Evolutionary conservation across 2,113 vertebrate genomes (phyloP).

Genomic region (Halcyon senegalensis): DNA sequence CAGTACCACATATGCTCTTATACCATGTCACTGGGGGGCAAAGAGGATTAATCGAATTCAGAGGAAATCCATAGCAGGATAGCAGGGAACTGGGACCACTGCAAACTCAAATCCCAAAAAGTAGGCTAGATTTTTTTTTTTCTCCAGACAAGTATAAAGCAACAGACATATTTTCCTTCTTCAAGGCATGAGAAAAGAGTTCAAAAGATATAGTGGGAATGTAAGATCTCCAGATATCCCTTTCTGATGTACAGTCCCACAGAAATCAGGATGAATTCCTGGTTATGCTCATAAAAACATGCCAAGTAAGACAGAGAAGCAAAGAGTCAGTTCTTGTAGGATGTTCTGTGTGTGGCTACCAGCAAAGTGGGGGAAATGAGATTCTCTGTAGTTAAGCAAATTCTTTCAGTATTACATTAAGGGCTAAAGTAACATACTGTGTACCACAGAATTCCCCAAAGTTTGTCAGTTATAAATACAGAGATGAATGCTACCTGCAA

Average conservation of each 20-base stretch:
- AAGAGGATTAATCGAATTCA: neutral
- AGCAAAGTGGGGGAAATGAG: neutral
- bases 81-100: neutral
- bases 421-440: neutral
- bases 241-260: neutral
- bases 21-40: neutral
- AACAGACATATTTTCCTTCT: neutral
- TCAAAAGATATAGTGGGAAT: neutral
- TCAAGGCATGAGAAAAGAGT: neutral
- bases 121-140: neutral
- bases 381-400: neutral
- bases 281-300: accelerated
- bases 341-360: neutral
- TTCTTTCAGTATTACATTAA: neutral
- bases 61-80: neutral
- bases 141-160: neutral
- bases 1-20: neutral
- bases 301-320: neutral
- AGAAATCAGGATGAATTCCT: neutral
- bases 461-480: neutral
- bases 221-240: neutral
- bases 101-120: neutral
- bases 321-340: accelerated
- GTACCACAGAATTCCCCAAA: neutral
- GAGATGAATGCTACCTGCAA: neutral